Conservation (phyloP, 2,797 vertebrate genomes). For the Ispidina picta region DNA sequence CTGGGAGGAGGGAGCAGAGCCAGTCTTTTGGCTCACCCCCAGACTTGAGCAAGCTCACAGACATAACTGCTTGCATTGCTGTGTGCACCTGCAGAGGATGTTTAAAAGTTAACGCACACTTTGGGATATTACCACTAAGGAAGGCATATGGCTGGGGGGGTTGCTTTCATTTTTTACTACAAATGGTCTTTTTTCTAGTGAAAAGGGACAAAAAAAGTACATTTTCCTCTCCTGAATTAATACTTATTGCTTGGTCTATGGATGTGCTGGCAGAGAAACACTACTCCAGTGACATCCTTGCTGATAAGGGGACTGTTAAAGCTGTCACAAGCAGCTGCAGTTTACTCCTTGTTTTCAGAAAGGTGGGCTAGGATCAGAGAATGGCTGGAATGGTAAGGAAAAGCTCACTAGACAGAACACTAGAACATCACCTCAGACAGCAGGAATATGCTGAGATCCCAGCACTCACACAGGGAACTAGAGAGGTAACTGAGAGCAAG, state of each 20-base stretch:
- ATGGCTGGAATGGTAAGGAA: not conserved
- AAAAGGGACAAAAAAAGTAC: constrained; percentile 9
- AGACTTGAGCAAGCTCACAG: constrained; percentile 17
- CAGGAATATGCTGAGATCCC: not conserved
- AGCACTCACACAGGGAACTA: not conserved
- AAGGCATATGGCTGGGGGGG: not conserved
- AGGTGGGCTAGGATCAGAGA: not conserved
- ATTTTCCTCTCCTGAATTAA: not conserved
- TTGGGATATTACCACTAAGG: constrained; percentile 24
- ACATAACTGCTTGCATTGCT: constrained; percentile 3
- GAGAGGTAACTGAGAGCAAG: not conserved
- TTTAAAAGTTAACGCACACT: constrained; percentile 49
- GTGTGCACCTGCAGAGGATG: constrained; percentile 45
- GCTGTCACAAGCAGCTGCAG: not conserved
- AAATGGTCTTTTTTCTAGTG: not conserved
- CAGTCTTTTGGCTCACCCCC: constrained; percentile 9
- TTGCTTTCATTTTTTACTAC: constrained; percentile 47
- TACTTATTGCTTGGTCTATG: not conserved
- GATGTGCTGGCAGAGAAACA: not conserved
- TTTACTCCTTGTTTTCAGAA: not conserved
- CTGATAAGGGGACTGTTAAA: not conserved
- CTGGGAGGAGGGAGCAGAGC: not conserved
- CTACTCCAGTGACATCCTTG: not conserved
- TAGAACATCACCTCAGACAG: not conserved
- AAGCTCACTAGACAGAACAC: not conserved